Base-by-base conservation (phyloP, 1,140 invertebrate species). In the Varroa destructor region DNA sequence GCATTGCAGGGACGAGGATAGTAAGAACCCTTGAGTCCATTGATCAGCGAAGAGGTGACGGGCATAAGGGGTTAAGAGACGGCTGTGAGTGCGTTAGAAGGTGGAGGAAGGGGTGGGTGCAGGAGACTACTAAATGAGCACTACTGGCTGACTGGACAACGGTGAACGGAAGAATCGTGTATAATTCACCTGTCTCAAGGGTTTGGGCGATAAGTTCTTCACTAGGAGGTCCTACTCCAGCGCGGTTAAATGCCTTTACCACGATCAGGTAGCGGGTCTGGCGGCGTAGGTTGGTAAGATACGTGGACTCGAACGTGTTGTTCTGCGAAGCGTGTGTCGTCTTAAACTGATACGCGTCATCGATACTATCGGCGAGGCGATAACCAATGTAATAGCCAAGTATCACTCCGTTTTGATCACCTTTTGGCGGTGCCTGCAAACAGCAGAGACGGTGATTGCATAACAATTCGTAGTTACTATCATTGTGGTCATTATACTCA, bases 211-310 rank as follows among this genome's bases (percentile, higher is more conserved):
- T 75, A 2, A 78, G 75, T 55, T 78, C 75, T 1, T 76, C 75
- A 6, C 79, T 80, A 5, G 76, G 74, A 0, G 81, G 81, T 64
- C 81, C 81, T 43, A 76, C 75, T 10, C 81, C 81, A 43, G 77
- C 76, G 4, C 74, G 71, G 72, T 82, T 82, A 58, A 78, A 81
- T 10, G 81, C 80, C 72, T 80, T 78, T 14, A 82, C 77, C 55
- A 80, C 77, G n/a, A 81, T 75, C 0, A 76, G 74, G 74, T 82
- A 82, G 71, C 78, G 76, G 5, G 80, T 81, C 72, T 80, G 79
- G 73, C 80, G 80, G 70, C 78, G 76, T 55, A 82, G 75, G 51
- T 74, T 74, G 1, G 72, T 75, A 1, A 76, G 71, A 25, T 73
- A 71, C 40, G 72, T 73, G 0, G 51, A 54, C 43, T 71, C 67